Base-by-base conservation (phyloP, 2,113 vertebrate genomes). In the Alces alces region DNA sequence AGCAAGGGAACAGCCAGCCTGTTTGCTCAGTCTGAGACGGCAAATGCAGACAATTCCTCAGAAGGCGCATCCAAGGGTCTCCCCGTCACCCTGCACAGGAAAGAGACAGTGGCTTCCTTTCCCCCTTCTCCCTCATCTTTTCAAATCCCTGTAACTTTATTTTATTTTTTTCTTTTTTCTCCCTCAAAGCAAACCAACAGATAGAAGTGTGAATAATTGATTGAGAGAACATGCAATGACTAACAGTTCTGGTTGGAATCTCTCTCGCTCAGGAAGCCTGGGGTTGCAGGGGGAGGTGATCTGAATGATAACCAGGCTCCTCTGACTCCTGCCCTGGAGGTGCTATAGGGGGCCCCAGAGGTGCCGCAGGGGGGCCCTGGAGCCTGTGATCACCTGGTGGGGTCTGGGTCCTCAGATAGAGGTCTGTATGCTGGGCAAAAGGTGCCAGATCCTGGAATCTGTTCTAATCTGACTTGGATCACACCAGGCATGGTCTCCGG, bases 171-270 rank as follows among this genome's bases (percentile, higher is more conserved):
- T n/a, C 21, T 61, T 47, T 89, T 55, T 70, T 30, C 33, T 43
- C 13, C 13, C 45, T 89, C 60, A 90, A 98, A 98, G 96, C 96
- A 98, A 98, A 95, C 97, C 97, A 98, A 84, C 60, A 92, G 78
- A 98, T 97, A 98, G 97, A 98, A 96, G 98, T 98, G 94, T 98
- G 98, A 98, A 98, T 98, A 98, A 98, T 98, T 98, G 98, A 98
- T 98, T 98, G 98, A 96, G 97, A 97, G 98, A 91, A 28, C 95
- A 96, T 98, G 95, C 97, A 97, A 96, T 98, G 98, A 97, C 96
- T 96, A 98, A 36, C n/a, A 21, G 94, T 97, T 98, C 95, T 97
- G 87, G 97, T 95, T 98, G 96, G 98, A 98, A 93, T 95, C 97
- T 95, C 39, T 98, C 30, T 98, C 89, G 39, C 86, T 98, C 95